phyloP scores from a whole-genome alignment of 2,888 invertebrate species.

The Apocheima hispidaria region DNA sequence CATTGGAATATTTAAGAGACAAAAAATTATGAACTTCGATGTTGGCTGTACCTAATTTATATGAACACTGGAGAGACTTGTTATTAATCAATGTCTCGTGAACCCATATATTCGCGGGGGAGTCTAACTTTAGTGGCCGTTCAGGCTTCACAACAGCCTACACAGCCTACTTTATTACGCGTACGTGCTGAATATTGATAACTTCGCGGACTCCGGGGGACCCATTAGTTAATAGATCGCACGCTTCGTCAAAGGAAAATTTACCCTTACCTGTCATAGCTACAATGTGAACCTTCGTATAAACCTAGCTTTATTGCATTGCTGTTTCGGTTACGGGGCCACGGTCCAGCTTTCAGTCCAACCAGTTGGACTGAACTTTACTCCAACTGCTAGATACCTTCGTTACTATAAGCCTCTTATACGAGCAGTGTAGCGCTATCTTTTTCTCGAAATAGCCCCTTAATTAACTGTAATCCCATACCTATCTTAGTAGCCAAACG shows the following conservation, averaged over 20 bases:
- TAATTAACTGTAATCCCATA: too few species aligned
- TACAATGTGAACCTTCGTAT: background rate
- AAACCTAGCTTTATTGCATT: background rate
- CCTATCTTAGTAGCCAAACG: too few species aligned
- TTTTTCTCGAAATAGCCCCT: too few species aligned
- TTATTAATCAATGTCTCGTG: constrained; percentile 51
- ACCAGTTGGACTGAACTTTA: too few species aligned
- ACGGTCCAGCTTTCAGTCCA: too few species aligned
- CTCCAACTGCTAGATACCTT: too few species aligned
- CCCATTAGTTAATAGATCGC: constrained; percentile 36
- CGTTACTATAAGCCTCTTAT: too few species aligned
- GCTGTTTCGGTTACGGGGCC: too few species aligned
- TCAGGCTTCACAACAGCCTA: constrained; percentile 33
- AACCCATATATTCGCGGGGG: constrained; percentile 43
- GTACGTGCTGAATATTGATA: constrained; percentile 38
- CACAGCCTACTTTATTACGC: constrained; percentile 30
- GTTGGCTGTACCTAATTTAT: constrained; percentile 43
- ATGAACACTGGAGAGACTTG: constrained; percentile 41
- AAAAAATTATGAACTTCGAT: background rate
- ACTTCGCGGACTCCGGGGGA: constrained; percentile 35
- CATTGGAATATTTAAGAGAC: too few species aligned
- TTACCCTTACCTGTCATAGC: background rate
- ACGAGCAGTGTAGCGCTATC: too few species aligned
- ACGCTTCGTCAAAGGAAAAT: constrained; percentile 13
- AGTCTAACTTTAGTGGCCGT: constrained; percentile 42